These are phyloP conservation scores for human DNA, from an alignment of 2,113 vertebrate genomes.

Conservation along the genomic window GRCh38 chr1:63327501-63328000, in stretches of 20 bases:
- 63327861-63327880: background rate
- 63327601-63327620: background rate
- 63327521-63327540: constrained; percentile 19
- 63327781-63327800: constrained; percentile 15
- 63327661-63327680: background rate
- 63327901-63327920: background rate
- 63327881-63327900: background rate
- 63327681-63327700: background rate
- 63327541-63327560: background rate
- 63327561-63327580: constrained; percentile 48
- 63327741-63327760: constrained; percentile 72
- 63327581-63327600: background rate
- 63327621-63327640: background rate
- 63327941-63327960: constrained; percentile 9
- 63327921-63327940: background rate
- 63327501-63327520: background rate
- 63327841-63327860: background rate
- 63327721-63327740: background rate
- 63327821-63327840: background rate
- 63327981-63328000: constrained; percentile 66
- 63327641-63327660: background rate
- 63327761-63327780: constrained; percentile 72
- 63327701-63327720: background rate
- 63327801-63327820: background rate
- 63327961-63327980: constrained; percentile 18